phyloP scores from a whole-genome alignment of 2,888 invertebrate species.

The Stegana nigrithorax region DNA sequence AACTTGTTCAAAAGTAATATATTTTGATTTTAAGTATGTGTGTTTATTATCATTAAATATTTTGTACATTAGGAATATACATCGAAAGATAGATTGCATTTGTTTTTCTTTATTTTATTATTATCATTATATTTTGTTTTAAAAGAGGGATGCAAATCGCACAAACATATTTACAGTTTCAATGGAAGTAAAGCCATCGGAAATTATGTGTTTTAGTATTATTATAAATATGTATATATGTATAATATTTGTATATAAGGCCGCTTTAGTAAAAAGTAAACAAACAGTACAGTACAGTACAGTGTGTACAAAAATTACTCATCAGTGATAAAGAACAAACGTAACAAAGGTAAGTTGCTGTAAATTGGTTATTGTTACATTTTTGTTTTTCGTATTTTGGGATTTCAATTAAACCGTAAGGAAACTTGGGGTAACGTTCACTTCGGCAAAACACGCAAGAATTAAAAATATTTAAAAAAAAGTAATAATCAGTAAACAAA shows the following conservation, averaged over 20 bases:
- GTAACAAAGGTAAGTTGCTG: too few relatives aligned
- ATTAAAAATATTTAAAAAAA: neutral
- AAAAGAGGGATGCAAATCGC: conserved; percentile 61
- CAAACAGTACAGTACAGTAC: conserved; percentile 45
- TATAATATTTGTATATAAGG: conserved; percentile 27
- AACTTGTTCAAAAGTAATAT: too few relatives aligned
- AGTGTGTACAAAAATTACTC: conserved; percentile 37
- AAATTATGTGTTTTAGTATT: conserved; percentile 24
- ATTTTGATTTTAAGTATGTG: too few relatives aligned
- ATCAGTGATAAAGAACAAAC: conserved; percentile 14
- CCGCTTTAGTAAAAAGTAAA: conserved; percentile 46
- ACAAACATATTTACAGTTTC: conserved; percentile 66
- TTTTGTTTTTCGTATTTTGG: too few relatives aligned
- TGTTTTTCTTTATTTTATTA: neutral
- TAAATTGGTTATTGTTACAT: neutral
- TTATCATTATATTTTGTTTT: neutral
- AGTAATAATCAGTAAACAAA: neutral
- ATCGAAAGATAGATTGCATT: neutral
- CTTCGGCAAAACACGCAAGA: neutral
- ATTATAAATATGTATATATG: conserved; percentile 27
- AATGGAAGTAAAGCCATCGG: conserved; percentile 50
- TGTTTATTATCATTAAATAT: too few relatives aligned
- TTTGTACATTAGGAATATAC: too few relatives aligned
- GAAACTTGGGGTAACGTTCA: neutral
- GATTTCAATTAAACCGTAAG: too few relatives aligned